Percentiles rank a stretch among this genome's conserved stretches.
Evolutionary conservation across 37 sponge, comb jelly and placozoan genomes (phyloP).

Genomic region (Axinella damicornis): DNA sequence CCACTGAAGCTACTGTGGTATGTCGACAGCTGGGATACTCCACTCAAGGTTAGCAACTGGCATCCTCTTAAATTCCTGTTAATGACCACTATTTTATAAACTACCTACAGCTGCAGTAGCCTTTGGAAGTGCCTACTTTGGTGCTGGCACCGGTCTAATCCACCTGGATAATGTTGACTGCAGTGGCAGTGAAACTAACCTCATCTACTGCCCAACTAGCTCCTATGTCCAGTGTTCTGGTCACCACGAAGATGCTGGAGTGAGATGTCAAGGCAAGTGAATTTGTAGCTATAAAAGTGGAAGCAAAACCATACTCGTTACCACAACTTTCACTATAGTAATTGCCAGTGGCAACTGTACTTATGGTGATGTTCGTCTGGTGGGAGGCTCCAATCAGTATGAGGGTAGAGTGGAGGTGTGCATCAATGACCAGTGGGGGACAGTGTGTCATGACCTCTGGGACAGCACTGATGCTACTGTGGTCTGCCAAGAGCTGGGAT

Average conservation of each 20-base stretch:
- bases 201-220: neutral
- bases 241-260: neutral
- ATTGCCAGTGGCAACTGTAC: neutral
- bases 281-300: no score
- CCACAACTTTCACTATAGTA: no score
- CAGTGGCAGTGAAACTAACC: neutral
- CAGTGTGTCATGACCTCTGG: neutral
- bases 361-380: conserved; percentile 22
- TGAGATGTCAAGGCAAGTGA: neutral
- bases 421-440: conserved; percentile 25
- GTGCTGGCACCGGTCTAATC: conserved; percentile 19
- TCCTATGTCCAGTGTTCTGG: neutral
- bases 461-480: conserved; percentile 7
- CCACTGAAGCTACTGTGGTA: no score
- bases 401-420: conserved; percentile 21
- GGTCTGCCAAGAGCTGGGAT: neutral
- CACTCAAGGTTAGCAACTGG: neutral
- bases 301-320: no score
- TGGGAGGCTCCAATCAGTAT: conserved; percentile 14
- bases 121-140: neutral
- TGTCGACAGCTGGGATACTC: conserved; percentile 2
- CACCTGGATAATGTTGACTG: conserved; percentile 8
- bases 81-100: no score
- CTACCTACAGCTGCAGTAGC: neutral
- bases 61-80: no score